These are phyloP conservation scores for Lepidocyrtinus sp. DNA, from an alignment of 2,888 invertebrate genomes.

Conservation along the genomic window DNA sequence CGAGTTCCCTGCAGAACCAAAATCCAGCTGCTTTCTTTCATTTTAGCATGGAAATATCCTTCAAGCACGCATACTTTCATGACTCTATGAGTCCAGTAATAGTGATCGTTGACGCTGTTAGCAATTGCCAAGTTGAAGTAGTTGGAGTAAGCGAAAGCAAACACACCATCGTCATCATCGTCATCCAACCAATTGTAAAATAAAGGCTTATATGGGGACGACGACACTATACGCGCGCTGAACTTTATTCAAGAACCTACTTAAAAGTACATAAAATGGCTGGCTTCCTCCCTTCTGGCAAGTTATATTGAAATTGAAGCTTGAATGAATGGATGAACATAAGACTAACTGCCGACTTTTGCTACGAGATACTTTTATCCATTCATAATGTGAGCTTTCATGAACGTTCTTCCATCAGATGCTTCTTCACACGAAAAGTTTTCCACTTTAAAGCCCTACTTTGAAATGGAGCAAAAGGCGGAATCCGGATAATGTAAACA, in stretches of 20 bases:
- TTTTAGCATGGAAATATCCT: not conserved
- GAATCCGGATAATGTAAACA: conserved; percentile 1
- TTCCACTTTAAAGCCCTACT: not conserved
- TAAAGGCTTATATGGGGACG: too few species aligned
- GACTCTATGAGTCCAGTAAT: not conserved
- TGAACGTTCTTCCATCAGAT: conserved; percentile 26
- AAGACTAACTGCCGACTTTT: conserved; percentile 24
- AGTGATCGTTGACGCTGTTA: conserved; percentile 40
- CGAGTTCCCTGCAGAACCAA: not conserved
- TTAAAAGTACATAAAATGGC: conserved; percentile 45
- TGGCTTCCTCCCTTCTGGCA: conserved; percentile 38
- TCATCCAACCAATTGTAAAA: not conserved
- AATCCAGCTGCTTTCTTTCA: conserved; percentile 14
- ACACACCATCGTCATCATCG: conserved; percentile 22
- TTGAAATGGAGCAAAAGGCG: conserved; percentile 27
- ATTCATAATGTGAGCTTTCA: conserved; percentile 33
- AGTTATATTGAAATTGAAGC: conserved; percentile 44
- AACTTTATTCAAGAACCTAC: conserved; percentile 39
- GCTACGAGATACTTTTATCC: conserved; percentile 12
- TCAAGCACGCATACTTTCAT: not conserved
- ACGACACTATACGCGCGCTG: too few species aligned
- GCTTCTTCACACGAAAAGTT: conserved; percentile 25
- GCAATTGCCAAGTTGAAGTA: conserved; percentile 45
- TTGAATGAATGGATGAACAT: conserved; percentile 50
- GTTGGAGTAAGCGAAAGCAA: conserved; percentile 40